phyloP scores from a whole-genome alignment of 2,113 vertebrate genomes.

The Gallinago media region DNA sequence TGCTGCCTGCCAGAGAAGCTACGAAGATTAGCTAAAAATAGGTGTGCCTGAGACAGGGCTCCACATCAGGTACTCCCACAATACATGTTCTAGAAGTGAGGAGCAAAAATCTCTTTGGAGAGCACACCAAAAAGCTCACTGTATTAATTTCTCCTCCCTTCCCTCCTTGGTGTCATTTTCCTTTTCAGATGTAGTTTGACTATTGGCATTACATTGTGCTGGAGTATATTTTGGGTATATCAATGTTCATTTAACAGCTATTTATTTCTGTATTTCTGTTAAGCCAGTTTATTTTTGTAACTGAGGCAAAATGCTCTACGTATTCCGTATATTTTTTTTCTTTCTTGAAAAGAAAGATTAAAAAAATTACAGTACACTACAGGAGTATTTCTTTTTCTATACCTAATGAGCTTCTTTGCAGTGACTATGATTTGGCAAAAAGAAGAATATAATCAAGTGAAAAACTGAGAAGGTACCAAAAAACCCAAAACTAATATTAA shows the following conservation, averaged over 20 bases:
- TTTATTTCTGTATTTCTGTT: background rate
- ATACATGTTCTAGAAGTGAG: background rate
- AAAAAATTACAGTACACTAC: background rate
- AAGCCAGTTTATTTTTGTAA: background rate
- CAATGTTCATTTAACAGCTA: background rate
- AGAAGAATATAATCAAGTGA: background rate
- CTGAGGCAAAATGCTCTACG: background rate
- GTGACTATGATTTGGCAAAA: background rate
- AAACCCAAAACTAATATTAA: background rate
- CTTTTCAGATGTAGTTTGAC: background rate
- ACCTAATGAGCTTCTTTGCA: background rate
- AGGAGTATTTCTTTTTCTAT: background rate
- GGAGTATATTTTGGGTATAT: background rate
- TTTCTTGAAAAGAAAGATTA: background rate
- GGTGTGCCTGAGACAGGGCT: background rate
- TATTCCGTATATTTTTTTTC: background rate
- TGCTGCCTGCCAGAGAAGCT: rapidly evolving
- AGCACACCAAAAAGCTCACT: background rate
- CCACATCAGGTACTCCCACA: background rate
- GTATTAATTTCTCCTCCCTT: background rate
- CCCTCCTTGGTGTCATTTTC: background rate
- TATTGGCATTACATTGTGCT: background rate
- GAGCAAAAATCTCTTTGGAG: background rate
- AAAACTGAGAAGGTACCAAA: background rate
- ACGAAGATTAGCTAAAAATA: background rate